Conservation (phyloP, 2,888 invertebrate genomes). For the Yponomeuta plumbellus region DNA sequence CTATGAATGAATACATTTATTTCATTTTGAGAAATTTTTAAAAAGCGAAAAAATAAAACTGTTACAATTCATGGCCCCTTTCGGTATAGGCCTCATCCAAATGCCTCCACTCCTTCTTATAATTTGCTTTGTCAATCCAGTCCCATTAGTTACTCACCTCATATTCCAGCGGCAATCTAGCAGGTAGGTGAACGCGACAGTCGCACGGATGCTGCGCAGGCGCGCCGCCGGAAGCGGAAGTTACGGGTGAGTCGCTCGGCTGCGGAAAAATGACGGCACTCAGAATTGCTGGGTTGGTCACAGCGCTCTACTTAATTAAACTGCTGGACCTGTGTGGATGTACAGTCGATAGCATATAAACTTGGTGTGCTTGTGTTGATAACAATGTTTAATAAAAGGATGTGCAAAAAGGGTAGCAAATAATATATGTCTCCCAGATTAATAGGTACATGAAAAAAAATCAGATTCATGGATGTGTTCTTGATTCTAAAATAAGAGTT, state of each 20-base stretch:
- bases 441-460: too few species aligned
- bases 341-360: neutral
- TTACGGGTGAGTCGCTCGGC: constrained; percentile 69
- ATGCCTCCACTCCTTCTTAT: too few species aligned
- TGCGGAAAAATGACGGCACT: constrained; percentile 58
- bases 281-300: constrained; percentile 62
- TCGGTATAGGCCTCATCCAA: too few species aligned
- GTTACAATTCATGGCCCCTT: too few species aligned
- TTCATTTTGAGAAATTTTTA: too few species aligned
- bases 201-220: constrained; percentile 69
- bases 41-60: too few species aligned
- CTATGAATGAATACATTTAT: too few species aligned
- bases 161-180: neutral
- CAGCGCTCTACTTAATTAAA: constrained; percentile 23
- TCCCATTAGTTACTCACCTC: neutral
- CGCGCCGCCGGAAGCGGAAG: constrained; percentile 73
- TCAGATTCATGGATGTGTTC: too few species aligned
- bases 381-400: neutral
- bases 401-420: too few species aligned
- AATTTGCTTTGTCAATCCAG: too few species aligned
- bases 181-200: neutral
- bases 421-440: too few species aligned
- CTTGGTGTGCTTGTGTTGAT: neutral
- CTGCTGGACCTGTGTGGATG: neutral
- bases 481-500: too few species aligned